These are phyloP conservation scores for Tragelaphus scriptus DNA, from an alignment of 2,113 vertebrate genomes.

Conservation along the genomic window DNA sequence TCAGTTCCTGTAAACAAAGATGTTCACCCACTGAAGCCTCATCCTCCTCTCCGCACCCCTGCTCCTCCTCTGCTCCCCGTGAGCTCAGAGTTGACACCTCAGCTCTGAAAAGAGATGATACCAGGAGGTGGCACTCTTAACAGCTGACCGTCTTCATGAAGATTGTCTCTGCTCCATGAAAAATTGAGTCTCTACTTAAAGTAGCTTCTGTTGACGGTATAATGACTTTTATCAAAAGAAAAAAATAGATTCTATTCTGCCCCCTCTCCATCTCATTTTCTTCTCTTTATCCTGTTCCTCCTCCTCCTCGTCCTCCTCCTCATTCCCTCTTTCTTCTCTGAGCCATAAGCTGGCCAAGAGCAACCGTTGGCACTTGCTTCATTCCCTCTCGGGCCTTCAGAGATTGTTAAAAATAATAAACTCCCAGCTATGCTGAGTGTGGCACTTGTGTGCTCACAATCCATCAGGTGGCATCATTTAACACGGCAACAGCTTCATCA, in stretches of 20 bases:
- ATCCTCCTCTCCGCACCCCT: neutral
- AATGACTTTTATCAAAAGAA: neutral
- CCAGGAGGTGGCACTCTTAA: neutral
- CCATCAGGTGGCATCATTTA: neutral
- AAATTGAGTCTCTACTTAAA: neutral
- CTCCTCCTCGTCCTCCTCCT: neutral
- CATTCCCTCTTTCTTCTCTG: neutral
- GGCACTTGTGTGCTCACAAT: neutral
- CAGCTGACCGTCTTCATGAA: neutral
- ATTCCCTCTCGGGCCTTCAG: neutral
- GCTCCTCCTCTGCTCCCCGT: neutral
- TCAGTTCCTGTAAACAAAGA: accelerated
- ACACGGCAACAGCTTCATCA: neutral
- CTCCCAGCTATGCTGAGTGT: neutral
- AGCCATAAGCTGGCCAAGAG: neutral
- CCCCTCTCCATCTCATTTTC: neutral
- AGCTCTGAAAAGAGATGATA: neutral
- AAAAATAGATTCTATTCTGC: neutral
- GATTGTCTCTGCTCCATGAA: neutral
- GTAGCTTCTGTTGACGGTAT: neutral
- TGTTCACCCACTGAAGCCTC: neutral
- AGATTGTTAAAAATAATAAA: neutral
- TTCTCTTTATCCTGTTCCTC: neutral
- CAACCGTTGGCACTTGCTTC: neutral
- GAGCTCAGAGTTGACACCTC: neutral